phyloP scores from a whole-genome alignment of 2,113 vertebrate species.

The Oreochromis spilurus region DNA sequence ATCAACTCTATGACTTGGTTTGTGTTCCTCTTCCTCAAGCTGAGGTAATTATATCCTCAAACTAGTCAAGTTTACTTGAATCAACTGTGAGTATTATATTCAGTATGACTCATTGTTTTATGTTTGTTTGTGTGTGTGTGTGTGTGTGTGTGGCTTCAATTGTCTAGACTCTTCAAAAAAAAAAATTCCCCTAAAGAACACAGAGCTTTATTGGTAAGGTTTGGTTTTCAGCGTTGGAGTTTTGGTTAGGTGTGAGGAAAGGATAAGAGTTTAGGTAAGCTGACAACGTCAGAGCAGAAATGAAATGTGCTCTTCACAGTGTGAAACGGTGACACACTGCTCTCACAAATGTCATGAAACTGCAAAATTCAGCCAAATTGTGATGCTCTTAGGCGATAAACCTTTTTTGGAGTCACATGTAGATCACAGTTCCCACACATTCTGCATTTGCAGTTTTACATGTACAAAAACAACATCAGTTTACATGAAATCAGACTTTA shows the following conservation, averaged over 20 bases:
- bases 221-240: constrained; percentile 28
- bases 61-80: constrained; percentile 14
- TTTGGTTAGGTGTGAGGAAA: constrained; percentile 6
- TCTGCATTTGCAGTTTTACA: neutral
- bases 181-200: constrained; percentile 31
- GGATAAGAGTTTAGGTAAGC: neutral
- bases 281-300: neutral
- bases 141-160: constrained; percentile 36
- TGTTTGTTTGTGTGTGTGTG: constrained; percentile 54
- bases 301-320: neutral
- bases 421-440: neutral
- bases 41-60: constrained; percentile 9
- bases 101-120: constrained; percentile 44
- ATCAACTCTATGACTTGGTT: neutral
- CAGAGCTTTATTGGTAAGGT: neutral
- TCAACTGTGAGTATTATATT: neutral
- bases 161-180: neutral
- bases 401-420: neutral
- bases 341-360: neutral
- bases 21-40: neutral
- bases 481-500: neutral
- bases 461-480: neutral
- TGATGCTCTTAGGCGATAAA: neutral
- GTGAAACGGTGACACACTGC: neutral
- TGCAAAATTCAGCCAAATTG: neutral